Evolutionary conservation across 92 coral and sea anemone species (phyloP).

Genomic region (Palythoa grandis): DNA sequence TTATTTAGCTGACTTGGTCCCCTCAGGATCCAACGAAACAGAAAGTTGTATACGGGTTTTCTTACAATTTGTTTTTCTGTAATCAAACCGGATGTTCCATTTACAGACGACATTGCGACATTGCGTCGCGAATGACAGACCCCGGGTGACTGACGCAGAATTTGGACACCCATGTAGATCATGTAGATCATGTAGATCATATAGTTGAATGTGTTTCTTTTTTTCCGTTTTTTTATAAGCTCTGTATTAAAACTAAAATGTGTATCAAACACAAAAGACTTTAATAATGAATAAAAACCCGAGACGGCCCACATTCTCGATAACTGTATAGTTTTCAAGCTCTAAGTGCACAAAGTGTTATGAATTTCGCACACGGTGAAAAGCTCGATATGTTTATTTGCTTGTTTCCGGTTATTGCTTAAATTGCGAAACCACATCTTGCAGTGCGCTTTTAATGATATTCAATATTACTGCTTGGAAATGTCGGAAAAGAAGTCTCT

Average conservation of each 20-base stretch:
- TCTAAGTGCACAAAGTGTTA: not conserved
- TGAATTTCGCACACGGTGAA: not conserved
- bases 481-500: not conserved
- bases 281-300: not conserved
- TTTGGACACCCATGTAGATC: not conserved
- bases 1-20: too few relatives aligned
- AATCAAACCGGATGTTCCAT: too few relatives aligned
- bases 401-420: not conserved
- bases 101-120: too few relatives aligned
- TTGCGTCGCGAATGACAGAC: too few relatives aligned
- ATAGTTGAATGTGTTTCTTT: conserved; percentile 36
- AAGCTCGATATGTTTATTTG: not conserved
- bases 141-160: too few relatives aligned
- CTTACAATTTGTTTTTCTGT: too few relatives aligned
- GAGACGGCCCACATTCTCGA: not conserved
- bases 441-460: conserved; percentile 38
- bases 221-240: conserved; percentile 13
- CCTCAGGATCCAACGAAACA: too few relatives aligned
- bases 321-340: not conserved
- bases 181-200: conserved; percentile 14
- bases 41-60: too few relatives aligned
- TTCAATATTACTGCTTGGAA: conserved; percentile 3
- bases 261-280: not conserved
- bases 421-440: conserved; percentile 33
- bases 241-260: not conserved